Conservation (phyloP, 2,888 invertebrate species). For the Drosophila bunnanda region DNA sequence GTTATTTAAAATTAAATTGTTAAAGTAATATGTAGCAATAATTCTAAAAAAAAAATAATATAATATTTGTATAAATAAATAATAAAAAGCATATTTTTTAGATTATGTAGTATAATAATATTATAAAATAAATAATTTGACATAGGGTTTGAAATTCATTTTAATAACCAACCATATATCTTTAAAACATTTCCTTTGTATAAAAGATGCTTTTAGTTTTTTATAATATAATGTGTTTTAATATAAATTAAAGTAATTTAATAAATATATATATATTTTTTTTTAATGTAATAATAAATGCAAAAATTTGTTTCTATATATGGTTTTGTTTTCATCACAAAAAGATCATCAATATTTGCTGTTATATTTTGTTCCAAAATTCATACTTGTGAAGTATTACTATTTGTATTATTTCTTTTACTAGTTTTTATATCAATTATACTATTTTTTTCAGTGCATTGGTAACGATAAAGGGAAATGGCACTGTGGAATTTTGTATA, state of each 20-base stretch:
- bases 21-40: not conserved
- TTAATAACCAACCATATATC: too few relatives aligned
- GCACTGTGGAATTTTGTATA: slow-evolving; percentile 39
- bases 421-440: not conserved
- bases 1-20: not conserved
- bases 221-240: not conserved
- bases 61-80: not conserved
- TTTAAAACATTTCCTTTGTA: too few relatives aligned
- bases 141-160: not conserved
- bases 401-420: too few relatives aligned
- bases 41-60: not conserved
- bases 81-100: not conserved
- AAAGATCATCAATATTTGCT: not conserved
- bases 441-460: not conserved
- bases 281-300: not conserved
- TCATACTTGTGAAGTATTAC: not conserved
- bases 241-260: rapidly evolving
- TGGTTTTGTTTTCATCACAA: not conserved
- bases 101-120: not conserved
- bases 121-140: not conserved
- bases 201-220: too few relatives aligned
- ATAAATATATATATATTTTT: not conserved
- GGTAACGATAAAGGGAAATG: slow-evolving; percentile 37
- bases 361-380: not conserved
- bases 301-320: not conserved